Evolutionary conservation across 2,113 vertebrate species (phyloP), one percentile per base, ranked within the genome.

Genomic region (Salvelinus fontinalis): DNA sequence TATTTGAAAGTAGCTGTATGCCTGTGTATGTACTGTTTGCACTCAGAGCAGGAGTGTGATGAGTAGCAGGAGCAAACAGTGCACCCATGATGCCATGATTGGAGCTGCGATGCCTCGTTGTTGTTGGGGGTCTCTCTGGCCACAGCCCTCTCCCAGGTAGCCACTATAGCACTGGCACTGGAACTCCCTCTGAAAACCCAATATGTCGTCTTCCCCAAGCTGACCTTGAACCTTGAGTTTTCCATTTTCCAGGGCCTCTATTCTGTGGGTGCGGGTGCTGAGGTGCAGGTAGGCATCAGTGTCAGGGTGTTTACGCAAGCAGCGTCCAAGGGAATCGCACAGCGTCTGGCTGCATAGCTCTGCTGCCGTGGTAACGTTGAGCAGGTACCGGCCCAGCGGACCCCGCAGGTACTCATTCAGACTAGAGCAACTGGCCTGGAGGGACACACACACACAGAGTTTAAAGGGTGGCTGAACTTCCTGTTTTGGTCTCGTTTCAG

Each of bases 161-260:
- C 95, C 95, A 2, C 90, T 90, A 91, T 96, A 99, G 88, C 96
- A 99, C 79, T 97, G 97, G 85, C 97, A 99, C 29, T 70, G 94
- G 75, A 99, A 99, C 70, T 95, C 85, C 0, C 67, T 82, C 24
- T 83, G 80, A 75, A 97, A 90, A 66, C 81, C 77, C 26, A n/a
- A 64, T 2, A 27, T 74, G 71, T 96, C 95, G 0, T 75, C 86
- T 2, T 85, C 20, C 11, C 90, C 90, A 4, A 95, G 90, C 44
- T 92, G 73, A 0, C 96, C 95, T 22, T 77, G 84, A 0, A 95
- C 93, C n/a, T 67, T 77, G 66, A 92, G 86, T 31, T 85, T 91
- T 1, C 91, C 92, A 0, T 54, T 54, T 54, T 54, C 78, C 13
- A 82, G 67, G 0, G 70, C 13, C 3, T 48, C 2, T 44, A 97